Evolutionary conservation across 2,113 vertebrate genomes (phyloP).

Genomic region (Orcinus orca): DNA sequence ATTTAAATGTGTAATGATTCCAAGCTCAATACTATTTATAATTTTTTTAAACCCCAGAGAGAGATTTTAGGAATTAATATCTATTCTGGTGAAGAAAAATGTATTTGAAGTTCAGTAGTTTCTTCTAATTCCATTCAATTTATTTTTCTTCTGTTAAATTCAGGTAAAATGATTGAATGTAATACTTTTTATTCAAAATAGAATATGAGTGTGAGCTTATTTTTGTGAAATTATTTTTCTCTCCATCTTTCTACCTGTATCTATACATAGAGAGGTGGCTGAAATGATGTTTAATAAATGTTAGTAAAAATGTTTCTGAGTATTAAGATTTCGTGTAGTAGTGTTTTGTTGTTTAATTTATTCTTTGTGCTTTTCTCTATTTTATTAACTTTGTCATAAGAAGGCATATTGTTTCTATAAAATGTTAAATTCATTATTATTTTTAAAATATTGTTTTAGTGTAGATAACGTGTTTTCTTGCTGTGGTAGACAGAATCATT

Average conservation of each 20-base stretch:
- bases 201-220: background rate
- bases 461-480: background rate
- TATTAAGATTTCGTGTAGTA: background rate
- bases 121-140: background rate
- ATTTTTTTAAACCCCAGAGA: background rate
- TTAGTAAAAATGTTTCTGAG: background rate
- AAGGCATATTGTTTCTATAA: background rate
- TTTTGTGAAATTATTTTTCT: background rate
- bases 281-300: background rate
- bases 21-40: background rate
- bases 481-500: background rate
- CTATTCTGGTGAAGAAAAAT: background rate
- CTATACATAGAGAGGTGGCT: background rate
- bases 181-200: slow-evolving; percentile 1
- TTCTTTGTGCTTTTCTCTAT: background rate
- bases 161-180: background rate
- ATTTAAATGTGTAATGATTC: background rate
- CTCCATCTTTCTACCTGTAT: background rate
- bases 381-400: background rate
- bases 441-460: background rate
- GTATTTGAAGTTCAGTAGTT: background rate
- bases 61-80: background rate
- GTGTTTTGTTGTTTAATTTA: background rate
- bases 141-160: slow-evolving; percentile 15
- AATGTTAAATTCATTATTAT: background rate